Base-by-base conservation (phyloP, 2,888 invertebrate genomes). In the Dasysyrphus albostriatus region DNA sequence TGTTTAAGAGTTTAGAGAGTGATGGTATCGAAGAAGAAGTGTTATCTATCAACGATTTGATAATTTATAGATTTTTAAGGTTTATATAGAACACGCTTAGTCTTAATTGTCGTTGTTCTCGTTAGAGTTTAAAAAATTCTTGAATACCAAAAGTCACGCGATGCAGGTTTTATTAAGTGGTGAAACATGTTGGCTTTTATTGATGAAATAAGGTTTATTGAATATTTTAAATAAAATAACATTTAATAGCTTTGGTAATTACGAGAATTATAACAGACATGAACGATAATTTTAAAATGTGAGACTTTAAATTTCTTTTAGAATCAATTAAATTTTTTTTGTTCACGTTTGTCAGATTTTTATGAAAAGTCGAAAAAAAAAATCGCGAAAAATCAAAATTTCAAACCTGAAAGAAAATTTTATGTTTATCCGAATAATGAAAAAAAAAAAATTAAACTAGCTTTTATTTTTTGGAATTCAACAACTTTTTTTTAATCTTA, bases 41-140 rank as follows among this genome's bases (percentile, higher is more conserved):
- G 49, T 67, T 67, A 49, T 49, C 67, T 67, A 67, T 67, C 49
- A 49, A 67, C 34, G 67, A 3, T 67, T 34, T 19, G 7, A 14
- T 34, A 24, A 49, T 67, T 49, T 67, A 49, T 47, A 63, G 59
- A 39, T 14, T 61, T 39, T 61, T n/a, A 39, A 19, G 14, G 12
- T 24, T 61, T 24, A 14, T 4, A 29, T 4, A 29, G 39, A 61
- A 42, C 19, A 14, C 39, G 14, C 8, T 1, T 19, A 12, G n/a
- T 32, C 32, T 14, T 14, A 8, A 16, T 14, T 24, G 16, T 61
- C 14, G 61, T 6, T 6, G 2, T 16, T 5, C 34, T 29, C 19
- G 7, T 14, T 29, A 1, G 7, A 47, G 32, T n/a, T 29, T 47
- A 34, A 61, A 44, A 34, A 34, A 65, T 47, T 65, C 65, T 63